Conservation (phyloP, 2,113 vertebrate species). For the Bubalus kerabau region DNA sequence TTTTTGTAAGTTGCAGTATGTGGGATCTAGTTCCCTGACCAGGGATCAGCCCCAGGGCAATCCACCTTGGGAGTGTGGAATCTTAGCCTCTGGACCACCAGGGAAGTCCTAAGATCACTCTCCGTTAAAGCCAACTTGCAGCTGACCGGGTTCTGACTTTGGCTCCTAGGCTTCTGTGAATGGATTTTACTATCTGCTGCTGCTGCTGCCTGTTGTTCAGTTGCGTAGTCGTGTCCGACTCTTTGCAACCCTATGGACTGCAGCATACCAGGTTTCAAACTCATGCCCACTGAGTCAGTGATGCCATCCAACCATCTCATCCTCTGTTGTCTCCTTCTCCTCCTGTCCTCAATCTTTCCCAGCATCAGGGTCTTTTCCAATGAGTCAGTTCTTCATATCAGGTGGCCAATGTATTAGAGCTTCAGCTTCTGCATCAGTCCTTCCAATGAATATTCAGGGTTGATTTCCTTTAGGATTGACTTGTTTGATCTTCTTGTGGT, state of each 20-base stretch:
- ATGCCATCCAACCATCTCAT: background rate
- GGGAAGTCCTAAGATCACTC: background rate
- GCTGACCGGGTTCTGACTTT: background rate
- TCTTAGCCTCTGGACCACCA: background rate
- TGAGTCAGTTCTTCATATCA: background rate
- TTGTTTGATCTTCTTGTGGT: background rate
- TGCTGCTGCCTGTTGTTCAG: background rate
- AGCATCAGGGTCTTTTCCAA: background rate
- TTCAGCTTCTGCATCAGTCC: background rate
- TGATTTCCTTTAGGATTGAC: background rate
- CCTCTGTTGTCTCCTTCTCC: background rate
- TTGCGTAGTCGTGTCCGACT: fast-evolving
- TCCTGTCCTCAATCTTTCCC: background rate
- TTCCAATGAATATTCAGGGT: background rate
- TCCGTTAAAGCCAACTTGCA: background rate
- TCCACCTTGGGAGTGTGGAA: background rate
- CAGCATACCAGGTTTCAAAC: background rate
- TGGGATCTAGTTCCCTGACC: background rate
- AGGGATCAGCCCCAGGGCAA: background rate
- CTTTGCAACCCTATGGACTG: background rate
- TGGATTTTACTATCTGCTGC: background rate
- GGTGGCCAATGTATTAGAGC: background rate
- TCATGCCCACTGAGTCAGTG: background rate
- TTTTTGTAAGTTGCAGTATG: background rate
- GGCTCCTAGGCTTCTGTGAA: background rate